Percentiles rank a stretch among this genome's conserved stretches.
Evolutionary conservation across 2,888 invertebrate species (phyloP).

Genomic region (Lapara coniferarum): DNA sequence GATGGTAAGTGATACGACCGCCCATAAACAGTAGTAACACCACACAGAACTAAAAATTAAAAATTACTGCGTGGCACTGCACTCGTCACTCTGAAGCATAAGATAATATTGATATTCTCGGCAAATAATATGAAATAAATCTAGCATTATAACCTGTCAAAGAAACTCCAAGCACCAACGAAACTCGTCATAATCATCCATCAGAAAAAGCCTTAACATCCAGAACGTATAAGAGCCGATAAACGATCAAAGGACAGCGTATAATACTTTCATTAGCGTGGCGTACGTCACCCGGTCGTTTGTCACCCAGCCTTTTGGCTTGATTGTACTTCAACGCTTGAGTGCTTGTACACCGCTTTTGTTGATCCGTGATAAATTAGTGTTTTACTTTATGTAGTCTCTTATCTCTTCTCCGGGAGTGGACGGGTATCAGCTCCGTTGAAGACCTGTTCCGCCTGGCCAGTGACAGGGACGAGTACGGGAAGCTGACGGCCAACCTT

Average conservation of each 20-base stretch:
- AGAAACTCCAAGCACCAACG: background rate
- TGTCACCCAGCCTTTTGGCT: constrained; percentile 43
- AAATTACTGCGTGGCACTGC: too few species aligned
- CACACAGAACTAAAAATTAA: too few species aligned
- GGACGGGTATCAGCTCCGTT: too few species aligned
- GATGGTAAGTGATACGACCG: too few species aligned
- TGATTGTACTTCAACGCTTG: constrained; percentile 39
- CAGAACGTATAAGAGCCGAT: constrained; percentile 18
- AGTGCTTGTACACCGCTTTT: background rate
- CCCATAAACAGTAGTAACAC: too few species aligned
- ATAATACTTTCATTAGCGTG: constrained; percentile 47
- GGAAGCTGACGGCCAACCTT: too few species aligned
- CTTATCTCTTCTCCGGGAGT: too few species aligned
- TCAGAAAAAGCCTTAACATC: background rate
- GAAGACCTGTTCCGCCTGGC: too few species aligned
- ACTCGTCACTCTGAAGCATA: too few species aligned
- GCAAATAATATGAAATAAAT: too few species aligned
- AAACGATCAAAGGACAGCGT: constrained; percentile 40
- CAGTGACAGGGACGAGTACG: too few species aligned
- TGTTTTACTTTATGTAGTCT: background rate
- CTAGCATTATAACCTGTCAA: background rate
- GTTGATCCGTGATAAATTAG: background rate
- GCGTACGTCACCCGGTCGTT: constrained; percentile 36
- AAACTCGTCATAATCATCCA: background rate
- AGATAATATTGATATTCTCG: too few species aligned